These are phyloP conservation scores for Octopus bimaculoides DNA, from an alignment of 1,140 invertebrate species.

Conservation along the genomic window DNA sequence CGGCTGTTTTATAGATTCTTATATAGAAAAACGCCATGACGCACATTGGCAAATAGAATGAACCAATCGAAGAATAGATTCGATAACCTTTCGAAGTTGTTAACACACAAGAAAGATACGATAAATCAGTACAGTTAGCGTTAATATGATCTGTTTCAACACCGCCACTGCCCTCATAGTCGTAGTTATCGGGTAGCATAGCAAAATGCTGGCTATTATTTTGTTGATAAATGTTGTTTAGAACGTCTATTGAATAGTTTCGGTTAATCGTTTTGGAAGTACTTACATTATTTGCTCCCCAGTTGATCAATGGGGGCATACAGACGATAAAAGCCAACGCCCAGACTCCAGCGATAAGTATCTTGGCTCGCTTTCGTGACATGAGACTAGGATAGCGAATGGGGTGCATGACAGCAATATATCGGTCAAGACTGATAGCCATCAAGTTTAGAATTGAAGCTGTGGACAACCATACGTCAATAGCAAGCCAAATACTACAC, in stretches of 20 bases:
- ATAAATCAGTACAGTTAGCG: neutral
- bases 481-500: constrained; percentile 57
- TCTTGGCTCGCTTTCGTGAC: constrained; percentile 65
- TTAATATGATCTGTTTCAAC: neutral
- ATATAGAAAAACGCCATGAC: constrained; percentile 97
- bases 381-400: constrained; percentile 47
- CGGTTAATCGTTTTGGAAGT: neutral
- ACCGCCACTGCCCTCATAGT: neutral
- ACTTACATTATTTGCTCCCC: constrained; percentile 64
- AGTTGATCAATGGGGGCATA: constrained; percentile 94
- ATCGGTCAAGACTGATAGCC: constrained; percentile 59
- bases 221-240: neutral
- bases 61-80: constrained; percentile 87
- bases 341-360: constrained; percentile 94
- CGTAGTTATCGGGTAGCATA: neutral
- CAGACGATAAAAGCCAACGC: constrained; percentile 93
- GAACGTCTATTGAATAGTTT: neutral
- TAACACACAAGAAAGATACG: constrained; percentile 69
- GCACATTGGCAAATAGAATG: constrained; percentile 94
- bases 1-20: constrained; percentile 87
- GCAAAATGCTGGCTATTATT: neutral
- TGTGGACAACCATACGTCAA: constrained; percentile 58
- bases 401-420: constrained; percentile 56
- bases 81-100: constrained; percentile 91
- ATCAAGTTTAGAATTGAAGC: constrained; percentile 58